These are phyloP conservation scores for Anastrepha obliqua DNA, from an alignment of 1,140 invertebrate genomes.

Conservation along the genomic window DNA sequence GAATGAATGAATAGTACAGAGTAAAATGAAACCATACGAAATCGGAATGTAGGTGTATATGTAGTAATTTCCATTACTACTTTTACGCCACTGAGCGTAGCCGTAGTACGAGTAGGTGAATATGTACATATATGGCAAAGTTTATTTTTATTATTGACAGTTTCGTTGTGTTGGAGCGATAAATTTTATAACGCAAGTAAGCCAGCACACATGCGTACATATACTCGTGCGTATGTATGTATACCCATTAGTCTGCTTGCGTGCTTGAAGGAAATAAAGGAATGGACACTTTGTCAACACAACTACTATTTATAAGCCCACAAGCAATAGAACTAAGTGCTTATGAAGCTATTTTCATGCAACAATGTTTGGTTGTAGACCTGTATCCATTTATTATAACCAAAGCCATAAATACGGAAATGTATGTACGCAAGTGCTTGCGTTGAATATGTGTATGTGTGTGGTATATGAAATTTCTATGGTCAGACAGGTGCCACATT, in stretches of 20 bases:
- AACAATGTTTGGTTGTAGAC: neutral
- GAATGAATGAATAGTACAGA: neutral
- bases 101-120: neutral
- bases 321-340: slow-evolving; percentile 6
- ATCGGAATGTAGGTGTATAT: neutral
- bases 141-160: neutral
- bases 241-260: neutral
- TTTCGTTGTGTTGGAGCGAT: neutral
- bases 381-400: neutral
- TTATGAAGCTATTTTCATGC: neutral
- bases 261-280: neutral
- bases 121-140: neutral
- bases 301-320: neutral
- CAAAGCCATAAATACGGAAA: neutral
- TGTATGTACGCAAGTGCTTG: neutral
- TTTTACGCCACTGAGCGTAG: too few species aligned
- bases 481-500: neutral
- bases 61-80: neutral
- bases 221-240: too few species aligned
- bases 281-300: neutral
- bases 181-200: neutral
- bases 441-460: neutral
- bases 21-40: neutral
- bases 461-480: neutral
- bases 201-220: neutral